Conservation (phyloP, 2,888 invertebrate species). For the Eumacrocentrus americanus region DNA sequence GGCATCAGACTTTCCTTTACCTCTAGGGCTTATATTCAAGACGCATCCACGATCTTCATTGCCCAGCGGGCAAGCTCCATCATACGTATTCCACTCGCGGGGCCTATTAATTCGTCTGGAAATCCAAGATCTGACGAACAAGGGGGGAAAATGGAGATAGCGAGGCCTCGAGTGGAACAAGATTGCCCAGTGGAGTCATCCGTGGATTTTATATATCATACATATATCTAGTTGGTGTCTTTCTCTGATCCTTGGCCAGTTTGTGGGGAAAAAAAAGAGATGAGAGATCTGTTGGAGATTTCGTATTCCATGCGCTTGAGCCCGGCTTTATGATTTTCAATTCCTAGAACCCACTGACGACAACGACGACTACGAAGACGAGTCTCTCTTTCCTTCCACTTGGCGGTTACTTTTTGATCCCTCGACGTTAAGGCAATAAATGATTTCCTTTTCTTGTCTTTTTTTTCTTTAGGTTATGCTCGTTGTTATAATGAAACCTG, state of each 20-base stretch:
- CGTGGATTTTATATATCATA: slow-evolving; percentile 16
- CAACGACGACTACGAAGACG: not conserved
- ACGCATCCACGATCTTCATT: too few relatives aligned
- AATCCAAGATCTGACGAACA: slow-evolving; percentile 39
- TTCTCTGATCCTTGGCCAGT: not conserved
- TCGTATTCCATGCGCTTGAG: slow-evolving; percentile 40
- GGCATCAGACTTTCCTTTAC: not conserved
- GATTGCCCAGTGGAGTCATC: slow-evolving; percentile 1
- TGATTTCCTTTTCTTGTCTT: too few relatives aligned
- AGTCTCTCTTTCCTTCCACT: too few relatives aligned
- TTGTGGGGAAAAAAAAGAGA: slow-evolving; percentile 8
- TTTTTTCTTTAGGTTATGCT: too few relatives aligned
- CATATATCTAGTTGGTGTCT: not conserved
- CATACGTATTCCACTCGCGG: slow-evolving; percentile 39
- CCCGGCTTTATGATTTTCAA: slow-evolving; percentile 48
- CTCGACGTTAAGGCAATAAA: too few relatives aligned
- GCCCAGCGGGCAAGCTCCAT: too few relatives aligned
- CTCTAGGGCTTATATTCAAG: too few relatives aligned
- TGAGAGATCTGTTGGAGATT: slow-evolving; percentile 32
- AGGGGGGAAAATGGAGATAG: not conserved
- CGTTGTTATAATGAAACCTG: too few relatives aligned
- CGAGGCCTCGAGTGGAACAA: slow-evolving; percentile 5
- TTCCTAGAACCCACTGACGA: slow-evolving; percentile 45
- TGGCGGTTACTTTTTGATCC: too few relatives aligned
- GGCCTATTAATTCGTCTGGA: slow-evolving; percentile 45